A percentile compares a stretch with the other conserved stretches of the same genome.
Evolutionary conservation across 2,113 vertebrate genomes (phyloP).

Genomic region (Marcusenius ussheri): DNA sequence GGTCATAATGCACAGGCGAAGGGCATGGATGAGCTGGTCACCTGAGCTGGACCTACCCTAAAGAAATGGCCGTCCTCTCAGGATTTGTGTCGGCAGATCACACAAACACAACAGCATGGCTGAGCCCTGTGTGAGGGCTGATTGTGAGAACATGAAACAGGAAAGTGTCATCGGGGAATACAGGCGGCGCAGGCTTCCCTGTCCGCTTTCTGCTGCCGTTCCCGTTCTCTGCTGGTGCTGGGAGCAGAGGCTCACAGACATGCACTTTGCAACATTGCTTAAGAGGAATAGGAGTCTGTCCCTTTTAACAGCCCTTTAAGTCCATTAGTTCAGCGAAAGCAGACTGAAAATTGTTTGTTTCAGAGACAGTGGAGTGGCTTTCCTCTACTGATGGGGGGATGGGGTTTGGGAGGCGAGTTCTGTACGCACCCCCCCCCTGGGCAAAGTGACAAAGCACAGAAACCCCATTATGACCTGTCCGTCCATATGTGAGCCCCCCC

Average conservation of each 20-base stretch:
- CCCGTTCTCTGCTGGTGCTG: not conserved
- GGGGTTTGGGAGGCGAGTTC: not conserved
- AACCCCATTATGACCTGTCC: not conserved
- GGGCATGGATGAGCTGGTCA: not conserved
- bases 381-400: not conserved
- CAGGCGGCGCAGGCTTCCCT: not conserved
- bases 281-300: not conserved
- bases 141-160: not conserved
- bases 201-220: not conserved
- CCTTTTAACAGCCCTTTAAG: not conserved
- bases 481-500: not conserved
- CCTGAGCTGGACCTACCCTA: not conserved
- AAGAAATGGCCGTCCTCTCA: not conserved
- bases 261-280: not conserved
- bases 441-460: not conserved
- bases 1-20: not conserved
- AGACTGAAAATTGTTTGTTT: not conserved
- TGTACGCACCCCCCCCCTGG: not conserved
- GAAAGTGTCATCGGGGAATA: not conserved
- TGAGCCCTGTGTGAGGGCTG: not conserved
- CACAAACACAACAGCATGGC: not conserved
- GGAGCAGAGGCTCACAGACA: not conserved
- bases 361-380: not conserved
- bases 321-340: not conserved
- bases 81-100: not conserved